Conservation (phyloP, 2,113 vertebrate genomes). For the Tragelaphus imberbis region DNA sequence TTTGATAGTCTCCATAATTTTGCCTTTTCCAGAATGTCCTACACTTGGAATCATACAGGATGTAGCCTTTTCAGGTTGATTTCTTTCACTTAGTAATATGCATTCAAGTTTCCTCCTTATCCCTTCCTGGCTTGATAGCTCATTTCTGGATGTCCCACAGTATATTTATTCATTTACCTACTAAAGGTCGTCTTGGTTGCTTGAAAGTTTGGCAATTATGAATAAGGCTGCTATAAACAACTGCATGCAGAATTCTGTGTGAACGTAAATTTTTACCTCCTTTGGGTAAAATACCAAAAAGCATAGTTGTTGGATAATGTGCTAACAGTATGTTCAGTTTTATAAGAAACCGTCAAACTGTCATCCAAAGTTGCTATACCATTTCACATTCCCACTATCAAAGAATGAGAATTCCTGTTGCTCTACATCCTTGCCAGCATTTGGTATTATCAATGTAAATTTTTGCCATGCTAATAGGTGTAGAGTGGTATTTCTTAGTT, state of each 20-base stretch:
- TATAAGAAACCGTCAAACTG: background rate
- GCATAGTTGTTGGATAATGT: background rate
- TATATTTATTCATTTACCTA: background rate
- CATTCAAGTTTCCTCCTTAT: background rate
- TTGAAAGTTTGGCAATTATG: background rate
- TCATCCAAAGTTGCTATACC: background rate
- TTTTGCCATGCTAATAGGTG: background rate
- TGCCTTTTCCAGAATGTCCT: background rate
- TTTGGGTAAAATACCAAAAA: background rate
- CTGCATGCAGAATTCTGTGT: background rate
- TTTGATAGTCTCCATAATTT: background rate
- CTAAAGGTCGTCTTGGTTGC: background rate
- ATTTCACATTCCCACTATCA: background rate
- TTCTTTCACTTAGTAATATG: background rate
- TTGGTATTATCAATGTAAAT: background rate
- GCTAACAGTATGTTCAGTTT: background rate
- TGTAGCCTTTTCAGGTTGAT: background rate
- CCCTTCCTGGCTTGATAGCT: background rate
- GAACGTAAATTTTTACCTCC: background rate
- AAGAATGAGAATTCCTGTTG: background rate
- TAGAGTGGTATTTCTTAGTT: background rate
- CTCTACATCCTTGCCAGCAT: background rate
- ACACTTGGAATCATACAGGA: background rate
- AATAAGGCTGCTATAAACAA: background rate
- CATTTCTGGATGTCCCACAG: background rate